Percentiles rank a stretch among this genome's conserved stretches.
These are phyloP conservation scores for Agrotis clavis DNA, from an alignment of 2,888 invertebrate species.

Conservation along the genomic window DNA sequence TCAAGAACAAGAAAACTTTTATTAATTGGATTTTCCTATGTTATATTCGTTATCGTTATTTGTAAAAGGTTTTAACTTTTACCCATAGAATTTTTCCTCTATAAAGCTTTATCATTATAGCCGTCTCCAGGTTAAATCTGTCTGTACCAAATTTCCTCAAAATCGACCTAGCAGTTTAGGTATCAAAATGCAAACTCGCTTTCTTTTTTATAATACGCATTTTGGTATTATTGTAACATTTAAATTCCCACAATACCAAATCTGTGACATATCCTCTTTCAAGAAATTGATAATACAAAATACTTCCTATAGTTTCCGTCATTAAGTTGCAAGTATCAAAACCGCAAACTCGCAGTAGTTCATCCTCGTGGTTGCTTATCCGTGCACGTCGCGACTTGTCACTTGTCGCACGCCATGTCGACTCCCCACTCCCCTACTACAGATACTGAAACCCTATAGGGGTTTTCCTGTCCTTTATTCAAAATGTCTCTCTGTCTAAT, in stretches of 20 bases:
- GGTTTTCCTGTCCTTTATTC: slow-evolving; percentile 77
- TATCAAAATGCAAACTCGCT: no score
- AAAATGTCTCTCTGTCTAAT: slow-evolving; percentile 70
- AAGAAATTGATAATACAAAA: not conserved
- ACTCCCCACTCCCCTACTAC: slow-evolving; percentile 71
- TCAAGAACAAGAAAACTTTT: not conserved
- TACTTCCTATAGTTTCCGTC: not conserved
- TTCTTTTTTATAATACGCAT: no score
- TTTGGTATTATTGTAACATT: not conserved
- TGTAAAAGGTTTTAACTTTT: no score
- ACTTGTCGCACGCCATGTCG: slow-evolving; percentile 85
- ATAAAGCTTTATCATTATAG: no score
- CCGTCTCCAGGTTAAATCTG: no score
- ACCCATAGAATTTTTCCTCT: no score
- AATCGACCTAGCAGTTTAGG: no score
- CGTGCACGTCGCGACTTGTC: slow-evolving; percentile 86
- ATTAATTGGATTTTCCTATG: no score
- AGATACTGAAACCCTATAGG: slow-evolving; percentile 79
- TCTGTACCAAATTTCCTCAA: no score
- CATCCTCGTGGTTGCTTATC: slow-evolving; percentile 82
- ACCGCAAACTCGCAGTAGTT: slow-evolving; percentile 60
- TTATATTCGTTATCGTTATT: no score
- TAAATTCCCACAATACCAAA: not conserved
- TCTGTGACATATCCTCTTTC: not conserved
- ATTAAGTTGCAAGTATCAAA: slow-evolving; percentile 73